These are phyloP conservation scores for Ascaphus truei DNA, from an alignment of 2,113 vertebrate genomes.

Conservation along the genomic window DNA sequence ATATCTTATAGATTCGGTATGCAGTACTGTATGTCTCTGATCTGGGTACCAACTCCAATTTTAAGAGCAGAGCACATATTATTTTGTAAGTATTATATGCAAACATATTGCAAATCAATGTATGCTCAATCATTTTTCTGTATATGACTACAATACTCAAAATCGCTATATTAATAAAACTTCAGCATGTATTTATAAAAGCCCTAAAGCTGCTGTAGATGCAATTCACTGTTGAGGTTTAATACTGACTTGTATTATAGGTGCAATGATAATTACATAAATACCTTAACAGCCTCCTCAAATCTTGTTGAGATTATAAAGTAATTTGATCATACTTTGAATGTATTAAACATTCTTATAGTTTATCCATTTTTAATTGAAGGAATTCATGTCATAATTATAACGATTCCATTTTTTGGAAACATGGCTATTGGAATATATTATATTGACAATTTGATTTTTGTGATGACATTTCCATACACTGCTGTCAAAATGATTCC, in stretches of 20 bases:
- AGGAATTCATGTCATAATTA: conserved; percentile 48
- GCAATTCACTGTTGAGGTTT: neutral
- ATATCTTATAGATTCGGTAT: too few relatives aligned
- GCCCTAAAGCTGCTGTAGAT: neutral
- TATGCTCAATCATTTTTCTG: too few relatives aligned
- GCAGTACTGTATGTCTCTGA: too few relatives aligned
- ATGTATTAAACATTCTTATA: conserved; percentile 36
- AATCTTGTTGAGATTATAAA: conserved; percentile 46
- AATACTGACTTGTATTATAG: conserved; percentile 37
- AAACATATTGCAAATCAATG: too few relatives aligned
- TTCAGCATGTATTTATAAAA: neutral
- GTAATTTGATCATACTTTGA: conserved; percentile 44
- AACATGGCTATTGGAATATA: conserved; percentile 4
- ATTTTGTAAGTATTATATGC: too few relatives aligned
- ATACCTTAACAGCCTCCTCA: conserved; percentile 31
- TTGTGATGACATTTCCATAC: too few relatives aligned
- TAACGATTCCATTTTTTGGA: conserved; percentile 26
- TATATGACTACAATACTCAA: too few relatives aligned
- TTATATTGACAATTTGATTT: conserved; percentile 29
- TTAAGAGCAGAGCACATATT: too few relatives aligned
- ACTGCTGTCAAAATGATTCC: neutral
- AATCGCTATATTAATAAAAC: neutral
- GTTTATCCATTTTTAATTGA: conserved; percentile 47
- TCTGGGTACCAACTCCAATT: too few relatives aligned
- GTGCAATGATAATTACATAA: conserved; percentile 48